phyloP scores from a whole-genome alignment of 2,888 invertebrate genomes.

The Scrobipalpa costella region DNA sequence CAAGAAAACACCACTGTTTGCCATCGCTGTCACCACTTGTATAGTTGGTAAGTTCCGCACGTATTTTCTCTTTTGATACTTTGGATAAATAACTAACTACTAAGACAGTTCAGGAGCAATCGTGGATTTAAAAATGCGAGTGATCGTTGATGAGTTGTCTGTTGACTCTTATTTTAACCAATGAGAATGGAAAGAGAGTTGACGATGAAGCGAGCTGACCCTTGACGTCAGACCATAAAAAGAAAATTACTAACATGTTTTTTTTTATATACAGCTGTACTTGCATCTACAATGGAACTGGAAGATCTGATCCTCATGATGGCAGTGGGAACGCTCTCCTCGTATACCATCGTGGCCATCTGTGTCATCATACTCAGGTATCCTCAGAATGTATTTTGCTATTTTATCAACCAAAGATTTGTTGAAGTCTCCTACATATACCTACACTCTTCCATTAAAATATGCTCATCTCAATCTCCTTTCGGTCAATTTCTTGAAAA shows the following conservation, averaged over 20 bases:
- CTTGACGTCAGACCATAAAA: too few species aligned
- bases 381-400: background rate
- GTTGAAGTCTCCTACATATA: background rate
- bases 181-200: too few species aligned
- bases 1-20: slow-evolving; percentile 87
- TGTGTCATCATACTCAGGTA: slow-evolving; percentile 90
- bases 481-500: too few species aligned
- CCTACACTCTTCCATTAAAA: background rate
- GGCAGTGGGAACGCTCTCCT: slow-evolving; percentile 91
- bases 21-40: slow-evolving; percentile 85
- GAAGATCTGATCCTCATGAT: slow-evolving; percentile 91
- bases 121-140: too few species aligned
- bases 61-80: too few species aligned
- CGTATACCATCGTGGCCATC: slow-evolving; percentile 92
- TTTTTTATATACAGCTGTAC: slow-evolving; percentile 76
- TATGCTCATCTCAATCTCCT: too few species aligned
- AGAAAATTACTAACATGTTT: too few species aligned
- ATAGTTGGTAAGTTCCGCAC: slow-evolving; percentile 85
- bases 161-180: too few species aligned
- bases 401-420: background rate
- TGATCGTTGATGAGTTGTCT: too few species aligned
- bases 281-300: slow-evolving; percentile 90
- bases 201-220: too few species aligned
- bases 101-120: too few species aligned
- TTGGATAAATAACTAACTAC: too few species aligned